Evolutionary conservation across 1,140 invertebrate genomes (phyloP).

Genomic region (Anastrepha obliqua): DNA sequence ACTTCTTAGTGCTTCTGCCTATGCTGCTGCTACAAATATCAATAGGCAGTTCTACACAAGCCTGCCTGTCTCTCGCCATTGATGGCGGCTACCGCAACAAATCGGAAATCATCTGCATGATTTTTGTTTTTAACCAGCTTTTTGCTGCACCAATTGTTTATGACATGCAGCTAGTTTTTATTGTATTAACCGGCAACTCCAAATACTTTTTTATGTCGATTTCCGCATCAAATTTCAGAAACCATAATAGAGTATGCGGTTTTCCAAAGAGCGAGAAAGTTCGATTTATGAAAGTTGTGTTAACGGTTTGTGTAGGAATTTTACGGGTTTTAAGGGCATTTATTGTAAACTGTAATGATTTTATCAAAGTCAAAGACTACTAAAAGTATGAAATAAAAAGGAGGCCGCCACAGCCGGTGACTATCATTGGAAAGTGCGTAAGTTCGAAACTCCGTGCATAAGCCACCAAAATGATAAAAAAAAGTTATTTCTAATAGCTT

Average conservation of each 20-base stretch:
- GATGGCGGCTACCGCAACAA: not conserved
- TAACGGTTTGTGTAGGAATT: not conserved
- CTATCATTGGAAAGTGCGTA: too few relatives aligned
- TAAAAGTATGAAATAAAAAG: too few relatives aligned
- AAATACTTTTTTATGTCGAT: not conserved
- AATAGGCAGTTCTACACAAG: not conserved
- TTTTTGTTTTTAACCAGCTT: not conserved
- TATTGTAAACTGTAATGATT: too few relatives aligned
- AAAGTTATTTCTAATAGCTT: too few relatives aligned
- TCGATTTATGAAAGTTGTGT: not conserved
- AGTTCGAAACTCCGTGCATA: too few relatives aligned
- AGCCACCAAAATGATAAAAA: too few relatives aligned
- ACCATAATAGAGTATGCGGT: not conserved
- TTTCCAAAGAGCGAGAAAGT: not conserved
- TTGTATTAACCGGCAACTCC: not conserved
- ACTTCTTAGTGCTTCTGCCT: not conserved
- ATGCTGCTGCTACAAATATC: not conserved
- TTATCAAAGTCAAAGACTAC: too few relatives aligned
- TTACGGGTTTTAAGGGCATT: not conserved
- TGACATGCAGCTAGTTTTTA: constrained; percentile 19
- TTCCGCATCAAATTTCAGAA: not conserved
- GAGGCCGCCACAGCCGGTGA: too few relatives aligned
- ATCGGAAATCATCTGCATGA: constrained; percentile 21
- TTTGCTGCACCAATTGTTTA: constrained; percentile 2
- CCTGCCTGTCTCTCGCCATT: not conserved